phyloP scores from a whole-genome alignment of 2,797 vertebrate species.

The Lerista edwardsae region DNA sequence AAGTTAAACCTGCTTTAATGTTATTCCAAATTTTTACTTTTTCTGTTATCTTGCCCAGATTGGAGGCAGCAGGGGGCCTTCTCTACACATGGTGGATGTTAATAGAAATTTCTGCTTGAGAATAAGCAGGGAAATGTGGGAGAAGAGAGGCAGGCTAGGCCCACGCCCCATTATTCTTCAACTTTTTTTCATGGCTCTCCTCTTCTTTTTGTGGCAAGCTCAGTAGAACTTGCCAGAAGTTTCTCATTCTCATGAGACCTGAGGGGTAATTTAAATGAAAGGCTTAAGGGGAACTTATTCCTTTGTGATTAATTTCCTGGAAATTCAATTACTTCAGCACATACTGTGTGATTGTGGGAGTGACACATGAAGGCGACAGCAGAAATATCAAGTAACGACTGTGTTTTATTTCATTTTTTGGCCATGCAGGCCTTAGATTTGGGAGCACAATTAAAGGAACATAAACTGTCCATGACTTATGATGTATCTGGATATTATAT shows the following conservation, averaged over 20 bases:
- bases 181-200: neutral
- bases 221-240: slow-evolving; percentile 1
- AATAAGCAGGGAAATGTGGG: neutral
- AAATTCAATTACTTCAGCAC: neutral
- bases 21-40: neutral
- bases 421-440: neutral
- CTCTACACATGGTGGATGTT: neutral
- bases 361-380: neutral
- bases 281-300: neutral
- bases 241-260: neutral
- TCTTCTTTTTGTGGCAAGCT: neutral
- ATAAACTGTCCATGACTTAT: neutral
- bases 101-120: slow-evolving; percentile 16
- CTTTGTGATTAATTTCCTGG: neutral
- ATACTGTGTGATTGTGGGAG: neutral
- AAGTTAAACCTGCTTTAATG: slow-evolving; percentile 22
- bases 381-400: neutral
- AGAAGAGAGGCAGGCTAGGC: too few relatives aligned
- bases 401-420: neutral
- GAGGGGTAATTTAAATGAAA: neutral
- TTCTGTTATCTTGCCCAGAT: slow-evolving; percentile 4
- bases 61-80: neutral
- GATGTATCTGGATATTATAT: neutral
- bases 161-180: neutral
- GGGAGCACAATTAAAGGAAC: neutral